A percentile compares a stretch with the other conserved stretches of the same genome.
phyloP scores from a whole-genome alignment of 2,888 invertebrate species.

The Tetramorium bicarinatum region DNA sequence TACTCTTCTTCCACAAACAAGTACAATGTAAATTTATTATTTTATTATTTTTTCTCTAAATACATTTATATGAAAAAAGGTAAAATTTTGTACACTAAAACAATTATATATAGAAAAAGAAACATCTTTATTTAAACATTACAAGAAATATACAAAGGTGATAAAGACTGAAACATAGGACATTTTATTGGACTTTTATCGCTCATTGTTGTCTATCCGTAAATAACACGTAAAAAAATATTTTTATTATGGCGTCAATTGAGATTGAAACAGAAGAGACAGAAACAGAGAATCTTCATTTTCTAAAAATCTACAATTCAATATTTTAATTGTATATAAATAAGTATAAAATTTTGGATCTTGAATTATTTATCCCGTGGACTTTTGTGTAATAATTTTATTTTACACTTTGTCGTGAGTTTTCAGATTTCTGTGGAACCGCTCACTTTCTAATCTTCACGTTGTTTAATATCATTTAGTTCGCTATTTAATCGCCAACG shows the following conservation, averaged over 20 bases:
- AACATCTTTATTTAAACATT: not conserved
- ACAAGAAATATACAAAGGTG: too few species aligned
- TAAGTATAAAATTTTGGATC: too few species aligned
- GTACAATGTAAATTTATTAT: too few species aligned
- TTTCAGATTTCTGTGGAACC: not conserved
- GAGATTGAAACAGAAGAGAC: not conserved
- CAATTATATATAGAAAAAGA: too few species aligned
- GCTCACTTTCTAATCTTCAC: not conserved
- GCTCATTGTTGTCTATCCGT: not conserved
- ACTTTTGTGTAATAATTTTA: not conserved
- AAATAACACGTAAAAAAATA: not conserved
- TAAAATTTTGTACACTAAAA: too few species aligned
- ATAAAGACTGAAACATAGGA: too few species aligned
- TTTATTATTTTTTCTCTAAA: too few species aligned
- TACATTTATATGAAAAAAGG: too few species aligned
- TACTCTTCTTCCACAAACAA: too few species aligned
- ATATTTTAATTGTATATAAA: not conserved
- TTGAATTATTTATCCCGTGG: not conserved
- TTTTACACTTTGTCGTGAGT: not conserved
- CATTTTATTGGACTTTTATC: too few species aligned
- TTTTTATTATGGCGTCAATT: not conserved
- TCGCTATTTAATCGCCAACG: not conserved
- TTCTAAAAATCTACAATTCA: not conserved
- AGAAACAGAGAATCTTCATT: not conserved
- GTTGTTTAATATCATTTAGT: not conserved